Conservation (phyloP, 2,888 invertebrate species). For the Cerceris ruficornis region DNA sequence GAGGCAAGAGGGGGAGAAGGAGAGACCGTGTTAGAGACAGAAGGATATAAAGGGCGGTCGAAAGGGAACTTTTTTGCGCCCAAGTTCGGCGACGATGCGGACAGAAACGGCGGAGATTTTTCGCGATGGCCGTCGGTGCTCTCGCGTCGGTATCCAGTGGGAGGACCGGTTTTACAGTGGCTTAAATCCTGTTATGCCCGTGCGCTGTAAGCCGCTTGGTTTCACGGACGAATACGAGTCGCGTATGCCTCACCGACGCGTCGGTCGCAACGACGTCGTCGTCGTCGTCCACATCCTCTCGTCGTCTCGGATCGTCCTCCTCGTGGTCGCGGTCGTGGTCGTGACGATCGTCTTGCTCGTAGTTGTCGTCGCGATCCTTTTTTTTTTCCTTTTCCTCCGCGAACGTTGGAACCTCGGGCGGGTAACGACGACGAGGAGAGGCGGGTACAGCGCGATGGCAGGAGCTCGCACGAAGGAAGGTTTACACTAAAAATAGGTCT, state of each 20-base stretch:
- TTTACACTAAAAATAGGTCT: slow-evolving; percentile 48
- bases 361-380: neutral
- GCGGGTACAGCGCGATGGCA: slow-evolving; percentile 1
- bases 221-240: slow-evolving; percentile 53
- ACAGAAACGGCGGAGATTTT: slow-evolving; percentile 62
- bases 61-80: slow-evolving; percentile 35
- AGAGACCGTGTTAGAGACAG: neutral
- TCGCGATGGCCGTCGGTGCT: slow-evolving; percentile 60
- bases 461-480: slow-evolving; percentile 20
- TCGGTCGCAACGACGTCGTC: no score
- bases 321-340: neutral
- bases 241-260: slow-evolving; percentile 5
- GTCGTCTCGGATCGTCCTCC: neutral
- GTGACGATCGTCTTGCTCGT: neutral
- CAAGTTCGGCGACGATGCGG: slow-evolving; percentile 40
- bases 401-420: slow-evolving; percentile 1
- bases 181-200: slow-evolving; percentile 70
- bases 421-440: neutral
- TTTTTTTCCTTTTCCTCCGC: slow-evolving; percentile 14
- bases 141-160: slow-evolving; percentile 61
- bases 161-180: slow-evolving; percentile 72
- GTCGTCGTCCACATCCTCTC: no score
- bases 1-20: neutral
- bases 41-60: neutral
- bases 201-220: slow-evolving; percentile 60